Conservation (phyloP, 2,797 vertebrate species). For the Phoeniculus purpureus region DNA sequence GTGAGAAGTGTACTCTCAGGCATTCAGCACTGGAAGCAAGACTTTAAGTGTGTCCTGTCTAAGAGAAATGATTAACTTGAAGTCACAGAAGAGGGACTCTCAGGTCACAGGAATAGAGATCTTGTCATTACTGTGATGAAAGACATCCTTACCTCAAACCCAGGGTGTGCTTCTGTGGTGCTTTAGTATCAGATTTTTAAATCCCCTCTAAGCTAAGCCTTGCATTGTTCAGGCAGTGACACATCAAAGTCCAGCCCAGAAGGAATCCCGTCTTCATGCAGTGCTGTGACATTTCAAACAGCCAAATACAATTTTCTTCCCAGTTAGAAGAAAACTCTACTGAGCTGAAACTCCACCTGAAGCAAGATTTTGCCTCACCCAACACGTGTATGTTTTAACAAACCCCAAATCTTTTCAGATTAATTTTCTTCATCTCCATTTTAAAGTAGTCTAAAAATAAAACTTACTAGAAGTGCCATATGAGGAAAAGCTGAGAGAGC, state of each 20-base stretch:
- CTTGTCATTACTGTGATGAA: neutral
- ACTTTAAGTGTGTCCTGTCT: neutral
- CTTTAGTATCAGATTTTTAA: conserved; percentile 1
- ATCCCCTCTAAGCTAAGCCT: neutral
- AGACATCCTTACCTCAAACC: neutral
- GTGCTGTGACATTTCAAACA: neutral
- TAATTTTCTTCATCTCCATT: neutral
- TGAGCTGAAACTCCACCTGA: neutral
- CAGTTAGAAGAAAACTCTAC: neutral
- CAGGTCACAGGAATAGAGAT: neutral
- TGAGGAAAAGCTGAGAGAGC: too few relatives aligned
- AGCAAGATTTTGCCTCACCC: neutral
- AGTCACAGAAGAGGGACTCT: neutral
- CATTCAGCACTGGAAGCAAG: neutral
- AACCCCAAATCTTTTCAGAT: neutral
- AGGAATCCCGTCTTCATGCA: neutral
- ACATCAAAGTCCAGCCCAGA: neutral
- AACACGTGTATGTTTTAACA: neutral
- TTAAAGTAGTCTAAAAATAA: neutral
- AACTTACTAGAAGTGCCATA: neutral
- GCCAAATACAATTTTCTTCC: neutral
- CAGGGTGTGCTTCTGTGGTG: neutral
- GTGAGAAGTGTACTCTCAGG: conserved; percentile 24
- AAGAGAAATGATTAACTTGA: conserved; percentile 3
- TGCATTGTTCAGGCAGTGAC: neutral